Evolutionary conservation across 2,797 vertebrate species (phyloP).

Genomic region (Cyclura pinguis): DNA sequence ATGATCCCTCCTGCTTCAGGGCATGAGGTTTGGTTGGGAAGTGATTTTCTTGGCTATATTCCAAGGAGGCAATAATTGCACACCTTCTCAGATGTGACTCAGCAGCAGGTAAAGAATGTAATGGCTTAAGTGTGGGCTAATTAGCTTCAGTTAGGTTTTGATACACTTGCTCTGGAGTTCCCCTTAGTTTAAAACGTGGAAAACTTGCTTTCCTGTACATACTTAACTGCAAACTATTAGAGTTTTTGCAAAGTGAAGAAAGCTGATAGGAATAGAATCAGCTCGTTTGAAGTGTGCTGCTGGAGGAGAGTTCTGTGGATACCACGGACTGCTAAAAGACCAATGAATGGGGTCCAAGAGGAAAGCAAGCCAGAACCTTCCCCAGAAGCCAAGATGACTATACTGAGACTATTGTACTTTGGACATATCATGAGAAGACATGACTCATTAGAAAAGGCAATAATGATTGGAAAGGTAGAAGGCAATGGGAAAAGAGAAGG

Average conservation of each 20-base stretch:
- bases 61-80: background rate
- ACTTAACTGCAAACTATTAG: background rate
- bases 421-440: too few relatives aligned
- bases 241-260: background rate
- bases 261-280: too few relatives aligned
- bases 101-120: constrained; percentile 16
- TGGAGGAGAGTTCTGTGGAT: too few relatives aligned
- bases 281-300: too few relatives aligned
- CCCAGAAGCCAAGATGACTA: too few relatives aligned
- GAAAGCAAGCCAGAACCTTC: too few relatives aligned
- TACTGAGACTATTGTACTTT: too few relatives aligned
- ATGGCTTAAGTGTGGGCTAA: background rate
- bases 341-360: too few relatives aligned
- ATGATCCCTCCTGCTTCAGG: constrained; percentile 16
- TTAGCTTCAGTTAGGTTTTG: constrained; percentile 1
- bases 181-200: background rate
- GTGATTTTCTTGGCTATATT: constrained; percentile 35
- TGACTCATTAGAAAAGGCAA: too few relatives aligned
- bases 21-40: constrained; percentile 11
- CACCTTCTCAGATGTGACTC: background rate
- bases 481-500: too few relatives aligned
- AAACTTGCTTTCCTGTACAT: background rate
- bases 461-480: too few relatives aligned
- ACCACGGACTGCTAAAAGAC: too few relatives aligned
- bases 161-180: background rate